These are phyloP conservation scores for Kobus ellipsiprymnus DNA, from an alignment of 2,113 vertebrate genomes.

Conservation along the genomic window DNA sequence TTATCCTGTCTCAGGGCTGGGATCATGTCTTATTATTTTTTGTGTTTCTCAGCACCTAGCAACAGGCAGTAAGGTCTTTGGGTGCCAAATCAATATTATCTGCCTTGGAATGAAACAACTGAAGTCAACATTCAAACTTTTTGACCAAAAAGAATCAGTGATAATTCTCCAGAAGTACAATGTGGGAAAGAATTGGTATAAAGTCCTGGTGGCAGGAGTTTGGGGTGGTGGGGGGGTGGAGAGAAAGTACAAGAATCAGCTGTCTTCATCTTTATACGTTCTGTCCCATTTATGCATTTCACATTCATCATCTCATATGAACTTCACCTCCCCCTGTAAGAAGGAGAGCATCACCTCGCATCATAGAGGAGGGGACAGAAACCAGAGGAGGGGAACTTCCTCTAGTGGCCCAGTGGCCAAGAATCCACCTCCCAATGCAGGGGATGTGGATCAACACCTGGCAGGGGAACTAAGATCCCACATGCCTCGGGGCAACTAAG, in stretches of 20 bases:
- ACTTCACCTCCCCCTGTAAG: not conserved
- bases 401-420: not conserved
- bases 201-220: not conserved
- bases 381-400: not conserved
- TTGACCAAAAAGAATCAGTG: not conserved
- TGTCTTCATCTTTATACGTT: not conserved
- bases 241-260: not conserved
- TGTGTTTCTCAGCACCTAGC: conserved; percentile 35
- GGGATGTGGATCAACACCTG: not conserved
- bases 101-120: conserved; percentile 4
- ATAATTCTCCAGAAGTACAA: not conserved
- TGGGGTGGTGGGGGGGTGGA: not conserved
- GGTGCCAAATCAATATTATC: not conserved
- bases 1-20: conserved; percentile 10
- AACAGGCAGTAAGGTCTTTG: conserved; percentile 19
- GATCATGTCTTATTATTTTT: not conserved
- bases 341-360: not conserved
- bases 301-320: not conserved
- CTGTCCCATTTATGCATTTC: not conserved
- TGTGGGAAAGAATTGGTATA: not conserved
- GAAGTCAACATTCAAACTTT: conserved; percentile 21
- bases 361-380: not conserved
- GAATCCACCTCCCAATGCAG: not conserved
- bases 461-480: not conserved
- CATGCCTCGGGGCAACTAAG: not conserved